Conservation (phyloP, 2,797 vertebrate genomes). For the Apogon hyalosoma region DNA sequence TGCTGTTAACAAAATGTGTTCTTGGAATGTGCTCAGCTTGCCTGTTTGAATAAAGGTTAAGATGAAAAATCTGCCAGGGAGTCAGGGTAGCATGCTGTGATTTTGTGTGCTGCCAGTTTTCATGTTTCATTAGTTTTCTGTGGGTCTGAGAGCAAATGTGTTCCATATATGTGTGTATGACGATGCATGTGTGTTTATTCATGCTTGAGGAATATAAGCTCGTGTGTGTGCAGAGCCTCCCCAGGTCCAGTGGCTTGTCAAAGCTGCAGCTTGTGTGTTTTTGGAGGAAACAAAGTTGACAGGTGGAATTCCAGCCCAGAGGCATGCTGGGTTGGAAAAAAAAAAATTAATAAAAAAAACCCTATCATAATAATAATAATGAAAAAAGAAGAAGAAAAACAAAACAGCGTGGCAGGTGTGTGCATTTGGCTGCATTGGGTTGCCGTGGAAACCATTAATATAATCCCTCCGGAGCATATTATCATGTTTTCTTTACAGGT, state of each 20-base stretch:
- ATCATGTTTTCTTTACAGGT: background rate
- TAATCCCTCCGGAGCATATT: background rate
- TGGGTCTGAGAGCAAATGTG: background rate
- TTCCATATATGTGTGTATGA: background rate
- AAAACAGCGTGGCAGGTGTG: constrained; percentile 40
- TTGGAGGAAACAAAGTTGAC: constrained; percentile 48
- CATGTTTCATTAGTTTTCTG: constrained; percentile 51
- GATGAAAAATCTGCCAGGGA: constrained; percentile 29
- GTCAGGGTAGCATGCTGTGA: constrained; percentile 29
- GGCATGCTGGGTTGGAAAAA: constrained; percentile 39
- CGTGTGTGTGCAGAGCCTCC: constrained; percentile 9
- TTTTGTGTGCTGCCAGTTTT: constrained; percentile 47
- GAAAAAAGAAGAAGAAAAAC: background rate
- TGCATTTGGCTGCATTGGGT: constrained; percentile 36
- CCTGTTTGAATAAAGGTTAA: constrained; percentile 58
- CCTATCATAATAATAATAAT: too few species aligned
- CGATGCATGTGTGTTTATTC: constrained; percentile 27
- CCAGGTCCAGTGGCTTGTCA: constrained; percentile 46
- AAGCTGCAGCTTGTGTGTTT: constrained; percentile 36
- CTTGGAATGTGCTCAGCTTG: constrained; percentile 42
- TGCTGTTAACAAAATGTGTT: constrained; percentile 43
- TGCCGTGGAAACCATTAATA: constrained; percentile 45
- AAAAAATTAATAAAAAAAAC: background rate
- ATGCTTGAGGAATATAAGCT: constrained; percentile 10
- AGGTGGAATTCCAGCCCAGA: constrained; percentile 52